A percentile compares a stretch with the other conserved stretches of the same genome.
Evolutionary conservation across 2,797 vertebrate species (phyloP).

Genomic region (Myotis pilosus): DNA sequence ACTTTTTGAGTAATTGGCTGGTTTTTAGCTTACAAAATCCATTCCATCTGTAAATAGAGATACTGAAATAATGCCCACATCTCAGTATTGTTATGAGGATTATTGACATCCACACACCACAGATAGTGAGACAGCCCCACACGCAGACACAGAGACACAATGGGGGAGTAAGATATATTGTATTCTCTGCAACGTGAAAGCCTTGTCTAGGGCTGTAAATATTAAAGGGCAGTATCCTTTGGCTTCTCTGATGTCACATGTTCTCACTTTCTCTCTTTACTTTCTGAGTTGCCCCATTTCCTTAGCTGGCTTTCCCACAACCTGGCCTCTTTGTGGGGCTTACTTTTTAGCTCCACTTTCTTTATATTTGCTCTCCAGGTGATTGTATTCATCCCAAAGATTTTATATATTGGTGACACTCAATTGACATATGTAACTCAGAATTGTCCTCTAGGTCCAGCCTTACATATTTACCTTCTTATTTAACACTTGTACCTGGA

Average conservation of each 20-base stretch:
- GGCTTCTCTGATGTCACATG: background rate
- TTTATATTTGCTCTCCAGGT: background rate
- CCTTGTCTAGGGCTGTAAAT: background rate
- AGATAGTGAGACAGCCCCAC: background rate
- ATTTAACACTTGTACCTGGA: background rate
- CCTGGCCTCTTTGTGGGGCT: background rate
- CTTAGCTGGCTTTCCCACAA: background rate
- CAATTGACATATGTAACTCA: background rate
- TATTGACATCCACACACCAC: background rate
- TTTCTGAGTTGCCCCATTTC: background rate
- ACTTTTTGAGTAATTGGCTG: background rate
- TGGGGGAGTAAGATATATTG: background rate
- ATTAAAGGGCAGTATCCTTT: background rate
- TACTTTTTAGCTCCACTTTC: background rate
- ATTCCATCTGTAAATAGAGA: background rate
- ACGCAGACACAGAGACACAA: background rate
- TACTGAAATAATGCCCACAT: background rate
- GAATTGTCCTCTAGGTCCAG: background rate
- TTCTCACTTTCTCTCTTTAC: background rate
- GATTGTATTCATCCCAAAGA: background rate
- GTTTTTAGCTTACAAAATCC: background rate
- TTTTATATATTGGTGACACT: background rate
- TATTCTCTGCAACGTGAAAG: background rate
- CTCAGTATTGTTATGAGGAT: background rate
- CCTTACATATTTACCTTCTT: background rate